A percentile compares a stretch with the other conserved stretches of the same genome.
These are phyloP conservation scores for Drosophila nikananu DNA, from an alignment of 1,140 invertebrate genomes.

Conservation along the genomic window DNA sequence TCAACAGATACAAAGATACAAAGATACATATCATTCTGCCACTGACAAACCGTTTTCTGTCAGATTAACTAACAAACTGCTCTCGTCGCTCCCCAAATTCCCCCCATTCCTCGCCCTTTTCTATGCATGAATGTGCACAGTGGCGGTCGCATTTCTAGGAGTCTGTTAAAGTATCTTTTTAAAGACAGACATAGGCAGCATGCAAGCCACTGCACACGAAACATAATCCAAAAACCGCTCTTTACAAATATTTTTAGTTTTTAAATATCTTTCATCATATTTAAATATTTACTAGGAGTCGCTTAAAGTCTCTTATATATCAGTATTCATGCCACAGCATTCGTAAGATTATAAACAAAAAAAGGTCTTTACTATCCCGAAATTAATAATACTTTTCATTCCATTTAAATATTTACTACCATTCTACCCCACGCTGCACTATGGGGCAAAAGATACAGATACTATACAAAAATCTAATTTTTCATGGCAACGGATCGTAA, in stretches of 20 bases:
- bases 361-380: no score
- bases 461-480: no score
- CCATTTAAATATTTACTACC: not conserved
- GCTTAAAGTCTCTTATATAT: no score
- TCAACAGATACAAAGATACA: slow-evolving; percentile 58
- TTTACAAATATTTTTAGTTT: not conserved
- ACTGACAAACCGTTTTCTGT: slow-evolving; percentile 71
- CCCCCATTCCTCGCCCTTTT: slow-evolving; percentile 9
- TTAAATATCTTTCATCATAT: no score
- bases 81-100: slow-evolving; percentile 48
- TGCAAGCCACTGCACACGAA: not conserved
- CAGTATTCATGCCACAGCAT: no score
- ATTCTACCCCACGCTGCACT: not conserved
- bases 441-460: no score
- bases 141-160: not conserved
- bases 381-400: no score
- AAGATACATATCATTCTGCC: slow-evolving; percentile 63
- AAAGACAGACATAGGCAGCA: not conserved
- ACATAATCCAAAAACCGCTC: not conserved
- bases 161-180: not conserved
- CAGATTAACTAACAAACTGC: slow-evolving; percentile 75
- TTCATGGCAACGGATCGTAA: no score
- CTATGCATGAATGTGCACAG: slow-evolving; percentile 3
- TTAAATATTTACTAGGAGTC: not conserved
- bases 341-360: no score